Evolutionary conservation across 2,888 invertebrate genomes (phyloP), one percentile per base, ranked within the genome.

Genomic region (Baccha elongata): DNA sequence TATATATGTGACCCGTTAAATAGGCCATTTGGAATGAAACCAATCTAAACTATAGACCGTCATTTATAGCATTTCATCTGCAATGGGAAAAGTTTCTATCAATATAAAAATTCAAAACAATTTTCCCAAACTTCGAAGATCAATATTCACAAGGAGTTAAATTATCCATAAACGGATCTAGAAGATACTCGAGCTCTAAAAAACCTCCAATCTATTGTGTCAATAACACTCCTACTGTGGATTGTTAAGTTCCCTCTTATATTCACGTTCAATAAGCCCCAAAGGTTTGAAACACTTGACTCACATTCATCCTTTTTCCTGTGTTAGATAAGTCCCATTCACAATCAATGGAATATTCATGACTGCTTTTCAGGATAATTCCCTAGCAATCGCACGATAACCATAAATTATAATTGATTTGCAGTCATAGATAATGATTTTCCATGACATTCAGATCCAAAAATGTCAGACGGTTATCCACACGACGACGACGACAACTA

Each of bases 381-480:
- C 60, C 17, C 53, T 65, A 40, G 42, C 48, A 72, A 65, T 81
- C 71, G 35, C 48, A 73, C 65, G 46, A 76, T 67, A 81, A 76
- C 76, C 71, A 67, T 76, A 81, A 81, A 81, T 81, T 76, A 81
- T 81, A 81, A 81, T 81, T 76, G 81, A 81, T 81, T 71, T 76
- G 81, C 71, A 55, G 62, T 62, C 76, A 60, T 53, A 76, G 71
- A 76, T 81, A 76, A 69, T 75, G 76, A 69, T 71, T 58, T 46
- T 60, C 69, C 75, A 37, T 81, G 80, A 76, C 81, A 76, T 76
- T 81, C 81, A 76, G 67, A 60, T 46, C 32, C 42, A 26, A 67
- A 71, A 67, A 76, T 76, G 67, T 71, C 71, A 71, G 76, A 69
- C 58, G 44, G 44, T 48, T 48, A 58, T 68, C 67, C 37, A 4